These are phyloP conservation scores for Embidobia sp. DNA, from an alignment of 2,888 invertebrate species.

Conservation along the genomic window DNA sequence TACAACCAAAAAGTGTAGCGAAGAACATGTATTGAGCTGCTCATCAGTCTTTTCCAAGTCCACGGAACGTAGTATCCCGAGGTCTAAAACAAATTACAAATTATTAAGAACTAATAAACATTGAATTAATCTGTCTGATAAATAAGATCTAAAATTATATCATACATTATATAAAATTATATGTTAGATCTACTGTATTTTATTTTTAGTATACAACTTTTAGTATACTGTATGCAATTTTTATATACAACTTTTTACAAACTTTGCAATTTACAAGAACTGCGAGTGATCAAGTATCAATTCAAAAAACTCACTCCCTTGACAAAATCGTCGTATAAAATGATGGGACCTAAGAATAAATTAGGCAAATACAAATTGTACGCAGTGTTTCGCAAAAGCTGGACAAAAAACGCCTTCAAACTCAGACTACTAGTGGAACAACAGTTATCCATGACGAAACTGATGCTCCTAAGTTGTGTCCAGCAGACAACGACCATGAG, in stretches of 20 bases:
- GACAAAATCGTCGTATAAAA: constrained; percentile 88
- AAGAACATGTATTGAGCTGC: constrained; percentile 77
- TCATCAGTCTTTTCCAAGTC: constrained; percentile 67
- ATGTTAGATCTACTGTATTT: no score
- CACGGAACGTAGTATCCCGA: constrained; percentile 79
- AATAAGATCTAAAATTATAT: background rate
- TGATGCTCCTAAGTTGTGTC: constrained; percentile 89
- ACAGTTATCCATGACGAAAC: constrained; percentile 86
- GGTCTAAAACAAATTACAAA: no score
- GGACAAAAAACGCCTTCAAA: constrained; percentile 77
- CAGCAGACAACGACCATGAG: constrained; percentile 85
- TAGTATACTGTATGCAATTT: no score
- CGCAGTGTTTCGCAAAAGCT: constrained; percentile 83
- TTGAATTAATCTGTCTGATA: no score
- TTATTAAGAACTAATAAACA: constrained; percentile 6
- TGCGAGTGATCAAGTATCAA: background rate
- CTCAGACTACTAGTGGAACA: constrained; percentile 71
- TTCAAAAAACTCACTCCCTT: constrained; percentile 78
- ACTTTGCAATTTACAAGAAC: no score
- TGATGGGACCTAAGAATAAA: constrained; percentile 92
- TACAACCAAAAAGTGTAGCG: constrained; percentile 87
- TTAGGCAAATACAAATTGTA: constrained; percentile 93
- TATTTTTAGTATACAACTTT: no score
- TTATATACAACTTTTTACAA: no score
- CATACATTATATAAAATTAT: no score